Evolutionary conservation across 2,797 vertebrate genomes (phyloP), one percentile per base, ranked within the genome.

Genomic region (Columba guinea): DNA sequence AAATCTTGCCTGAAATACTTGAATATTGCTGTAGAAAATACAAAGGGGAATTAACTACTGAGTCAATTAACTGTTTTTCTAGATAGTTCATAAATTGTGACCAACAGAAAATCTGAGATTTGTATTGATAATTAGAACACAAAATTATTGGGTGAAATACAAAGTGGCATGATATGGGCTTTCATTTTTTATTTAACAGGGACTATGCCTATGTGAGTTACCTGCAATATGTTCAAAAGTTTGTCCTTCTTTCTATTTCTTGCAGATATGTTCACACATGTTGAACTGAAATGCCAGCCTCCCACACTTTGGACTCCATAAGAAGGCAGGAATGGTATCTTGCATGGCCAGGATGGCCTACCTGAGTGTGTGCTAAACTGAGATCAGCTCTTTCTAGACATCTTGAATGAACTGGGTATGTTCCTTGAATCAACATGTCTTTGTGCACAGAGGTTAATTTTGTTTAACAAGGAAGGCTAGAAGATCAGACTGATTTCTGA

Each of bases 1-100:
- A 97, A 97, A 97, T 97, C 90, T 96, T 97, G 93, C 93, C 94
- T 94, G 93, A 97, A 96, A 96, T 91, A 91, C 95, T 97, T 74
- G 82, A 96, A 94, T 97, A 96, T 95, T 77, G 75, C 94, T 94
- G 79, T 84, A 95, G 92, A 96, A 93, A 91, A 89, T 97, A 88
- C 93, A 97, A 96, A 17, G 59, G 79, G 93, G 92, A 98, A 98
- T 97, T 97, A 96, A 96, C 83, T 93, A 84, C 84, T 67, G 71
- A 97, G 83, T 89, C 97, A 96, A 97, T 95, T 96, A 95, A 86
- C 53, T 95, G 67, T 95, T 92, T 93, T 94, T 60, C 74, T 90
- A 80, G 94, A 90, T 49, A 87, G 70, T 97, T 95, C 87, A 94
- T 97, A 97, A 97, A 97, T 98, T 93, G 75, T 84, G 92, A 94